These are phyloP conservation scores for Quadroppia sp. DNA, from an alignment of 2,888 invertebrate species.

Conservation along the genomic window DNA sequence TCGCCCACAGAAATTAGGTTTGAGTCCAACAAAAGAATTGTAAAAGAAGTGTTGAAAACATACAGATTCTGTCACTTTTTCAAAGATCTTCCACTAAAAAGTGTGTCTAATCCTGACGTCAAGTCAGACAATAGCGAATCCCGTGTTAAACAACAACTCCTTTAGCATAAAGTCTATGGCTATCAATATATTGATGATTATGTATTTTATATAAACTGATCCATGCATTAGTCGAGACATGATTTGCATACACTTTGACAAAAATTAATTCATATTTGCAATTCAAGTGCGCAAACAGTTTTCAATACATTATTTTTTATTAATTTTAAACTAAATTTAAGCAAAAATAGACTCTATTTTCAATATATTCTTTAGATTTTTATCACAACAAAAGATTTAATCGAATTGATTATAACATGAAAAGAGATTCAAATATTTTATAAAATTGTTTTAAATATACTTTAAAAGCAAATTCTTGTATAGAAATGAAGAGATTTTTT, in stretches of 20 bases:
- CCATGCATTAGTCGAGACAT: conserved; percentile 13
- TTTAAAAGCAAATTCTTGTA: not conserved
- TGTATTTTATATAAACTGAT: not conserved
- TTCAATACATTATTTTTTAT: not conserved
- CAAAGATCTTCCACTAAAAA: not conserved
- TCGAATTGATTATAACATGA: not conserved
- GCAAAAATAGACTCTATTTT: not conserved
- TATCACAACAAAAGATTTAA: not conserved
- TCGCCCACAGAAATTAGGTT: not conserved
- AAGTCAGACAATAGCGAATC: conserved; percentile 35
- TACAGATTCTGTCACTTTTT: conserved; percentile 28
- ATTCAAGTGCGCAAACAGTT: not conserved
- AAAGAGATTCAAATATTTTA: not conserved
- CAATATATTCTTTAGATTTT: not conserved
- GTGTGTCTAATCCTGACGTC: conserved; percentile 29
- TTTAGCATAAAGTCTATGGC: not conserved
- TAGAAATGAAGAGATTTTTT: too few relatives aligned
- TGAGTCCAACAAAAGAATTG: not conserved
- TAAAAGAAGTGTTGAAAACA: not conserved
- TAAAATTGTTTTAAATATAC: not conserved
- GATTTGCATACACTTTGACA: conserved; percentile 11
- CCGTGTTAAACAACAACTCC: not conserved
- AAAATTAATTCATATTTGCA: conserved; percentile 7
- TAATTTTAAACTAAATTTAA: not conserved
- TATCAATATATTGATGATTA: not conserved